Evolutionary conservation across 2,888 invertebrate genomes (phyloP), one percentile per base, ranked within the genome.

Genomic region (Xylocampa areola): DNA sequence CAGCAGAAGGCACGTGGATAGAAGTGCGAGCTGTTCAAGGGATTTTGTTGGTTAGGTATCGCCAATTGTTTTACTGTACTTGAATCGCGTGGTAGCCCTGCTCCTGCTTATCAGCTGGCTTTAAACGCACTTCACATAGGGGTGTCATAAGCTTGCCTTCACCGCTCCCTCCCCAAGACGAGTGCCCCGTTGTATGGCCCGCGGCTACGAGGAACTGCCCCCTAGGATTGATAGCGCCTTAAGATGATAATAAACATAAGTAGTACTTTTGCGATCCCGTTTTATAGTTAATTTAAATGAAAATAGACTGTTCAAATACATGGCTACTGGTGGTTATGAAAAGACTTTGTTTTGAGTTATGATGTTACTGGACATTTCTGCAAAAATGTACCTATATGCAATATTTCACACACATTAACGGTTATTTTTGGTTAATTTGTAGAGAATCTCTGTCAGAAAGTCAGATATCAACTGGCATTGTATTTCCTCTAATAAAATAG

Each of bases 201-300:
- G 23, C 13, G 14, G 21, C 4, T 11, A 23, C 47, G n/a, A 23
- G 10, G 8, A 10, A 41, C 37, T 29, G 41, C 39, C 58, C 29
- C 53, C 0, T 5, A 17, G 55, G 68, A 65, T 72, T 73, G 61
- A 71, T 54, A 19, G 49, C 60, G 14, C 76, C 53, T 60, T 73
- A 72, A 65, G 68, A 51, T 53, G 55, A 62, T 68, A 64, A 54
- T 72, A 72, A 73, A 59, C 59, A 48, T 74, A 51, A 47, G 37
- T 36, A 53, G 41, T 50, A 57, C 57, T 54, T 65, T 57, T 70
- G 39, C 47, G 39, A 39, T 51, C 45, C 16, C 36, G 16, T 45
- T 58, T 36, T 59, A 58, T 54, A 49, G 35, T 45, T 47, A 29
- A 63, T 72, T 51, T 45, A 55, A 55, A 64, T 68, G 61, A 43